Conservation (phyloP, 1,140 invertebrate species). For the Leptestheria dahalacensis region DNA sequence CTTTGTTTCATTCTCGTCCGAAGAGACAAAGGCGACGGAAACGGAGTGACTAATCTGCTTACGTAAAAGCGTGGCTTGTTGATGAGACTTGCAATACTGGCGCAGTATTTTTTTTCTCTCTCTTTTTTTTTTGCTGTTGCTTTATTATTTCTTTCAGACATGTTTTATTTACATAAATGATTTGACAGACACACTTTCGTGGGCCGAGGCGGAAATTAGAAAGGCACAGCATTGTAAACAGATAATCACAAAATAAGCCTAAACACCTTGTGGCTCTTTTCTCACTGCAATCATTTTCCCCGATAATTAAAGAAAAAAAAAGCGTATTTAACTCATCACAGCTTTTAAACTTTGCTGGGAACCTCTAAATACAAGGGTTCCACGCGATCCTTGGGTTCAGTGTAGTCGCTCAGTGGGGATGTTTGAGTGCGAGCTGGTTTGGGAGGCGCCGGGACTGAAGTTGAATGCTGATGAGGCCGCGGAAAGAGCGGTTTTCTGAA, state of each 20-base stretch:
- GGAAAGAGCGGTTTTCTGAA: constrained; percentile 6
- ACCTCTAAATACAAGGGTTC: constrained; percentile 52
- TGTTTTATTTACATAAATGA: neutral
- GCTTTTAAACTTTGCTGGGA: constrained; percentile 13
- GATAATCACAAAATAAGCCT: neutral
- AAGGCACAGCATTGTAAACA: neutral
- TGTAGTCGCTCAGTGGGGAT: constrained; percentile 47
- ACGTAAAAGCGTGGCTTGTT: too few species aligned
- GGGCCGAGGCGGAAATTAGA: neutral
- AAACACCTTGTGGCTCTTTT: neutral
- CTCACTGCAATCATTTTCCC: neutral
- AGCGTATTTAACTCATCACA: neutral
- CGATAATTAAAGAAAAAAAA: neutral
- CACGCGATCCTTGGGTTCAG: constrained; percentile 43
- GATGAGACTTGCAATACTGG: too few species aligned
- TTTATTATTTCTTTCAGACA: neutral
- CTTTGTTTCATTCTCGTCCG: too few species aligned
- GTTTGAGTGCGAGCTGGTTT: constrained; percentile 21
- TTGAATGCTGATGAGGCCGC: constrained; percentile 3
- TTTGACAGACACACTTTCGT: neutral
- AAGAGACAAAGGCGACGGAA: too few species aligned
- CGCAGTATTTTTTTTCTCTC: too few species aligned
- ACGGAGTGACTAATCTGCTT: too few species aligned
- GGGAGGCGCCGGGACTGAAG: constrained; percentile 4
- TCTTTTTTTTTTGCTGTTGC: too few species aligned